phyloP scores from a whole-genome alignment of 1,140 invertebrate genomes.

The Platyscapa corneri region DNA sequence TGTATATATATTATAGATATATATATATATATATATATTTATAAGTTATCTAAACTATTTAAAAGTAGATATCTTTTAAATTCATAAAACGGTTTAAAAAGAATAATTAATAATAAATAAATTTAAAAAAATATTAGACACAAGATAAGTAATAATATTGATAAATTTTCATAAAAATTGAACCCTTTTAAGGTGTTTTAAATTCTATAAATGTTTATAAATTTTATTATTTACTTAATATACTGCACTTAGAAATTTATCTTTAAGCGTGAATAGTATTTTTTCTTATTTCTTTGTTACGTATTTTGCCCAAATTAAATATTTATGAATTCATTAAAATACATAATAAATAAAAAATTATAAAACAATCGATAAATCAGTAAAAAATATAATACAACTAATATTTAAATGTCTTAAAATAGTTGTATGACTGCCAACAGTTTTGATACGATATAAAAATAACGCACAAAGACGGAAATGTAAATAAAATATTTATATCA shows the following conservation, averaged over 20 bases:
- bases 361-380: constrained; percentile 16
- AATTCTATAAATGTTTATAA: too few relatives aligned
- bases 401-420: constrained; percentile 34
- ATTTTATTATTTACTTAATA: background rate
- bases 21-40: background rate
- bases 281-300: background rate
- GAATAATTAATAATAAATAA: background rate
- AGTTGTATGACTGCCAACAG: constrained; percentile 26
- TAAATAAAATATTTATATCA: constrained; percentile 70
- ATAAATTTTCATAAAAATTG: constrained; percentile 7
- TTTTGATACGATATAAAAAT: constrained; percentile 22
- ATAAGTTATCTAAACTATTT: background rate
- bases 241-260: background rate
- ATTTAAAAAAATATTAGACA: background rate
- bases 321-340: constrained; percentile 9
- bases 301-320: constrained; percentile 17
- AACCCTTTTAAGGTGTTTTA: constrained; percentile 25
- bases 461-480: constrained; percentile 54
- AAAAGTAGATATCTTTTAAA: constrained; percentile 6
- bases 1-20: too few relatives aligned
- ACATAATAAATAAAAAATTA: constrained; percentile 27
- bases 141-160: background rate
- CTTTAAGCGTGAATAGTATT: background rate
- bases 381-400: constrained; percentile 35
- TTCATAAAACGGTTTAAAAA: background rate